A percentile compares a stretch with the other conserved stretches of the same genome.
These are phyloP conservation scores for Onychorhynchus coronatus DNA, from an alignment of 2,113 vertebrate species.

Conservation along the genomic window DNA sequence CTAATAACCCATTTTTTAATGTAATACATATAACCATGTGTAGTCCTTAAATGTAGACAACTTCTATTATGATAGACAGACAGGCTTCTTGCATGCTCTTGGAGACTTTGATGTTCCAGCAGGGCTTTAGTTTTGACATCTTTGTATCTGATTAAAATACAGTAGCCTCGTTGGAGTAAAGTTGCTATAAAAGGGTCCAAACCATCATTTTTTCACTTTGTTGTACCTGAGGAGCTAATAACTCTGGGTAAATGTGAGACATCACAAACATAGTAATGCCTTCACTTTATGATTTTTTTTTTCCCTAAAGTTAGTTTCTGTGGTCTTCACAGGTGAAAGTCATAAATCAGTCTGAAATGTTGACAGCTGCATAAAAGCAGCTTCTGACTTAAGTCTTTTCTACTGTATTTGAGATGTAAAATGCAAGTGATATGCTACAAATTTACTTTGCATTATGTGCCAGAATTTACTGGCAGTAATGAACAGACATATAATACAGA, in stretches of 20 bases:
- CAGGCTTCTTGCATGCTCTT: background rate
- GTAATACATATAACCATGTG: background rate
- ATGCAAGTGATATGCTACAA: conserved; percentile 24
- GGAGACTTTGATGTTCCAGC: background rate
- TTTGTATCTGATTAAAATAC: conserved; percentile 6
- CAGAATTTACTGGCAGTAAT: conserved; percentile 67
- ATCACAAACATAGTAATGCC: background rate
- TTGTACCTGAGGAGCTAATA: background rate
- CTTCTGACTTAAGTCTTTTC: conserved; percentile 30
- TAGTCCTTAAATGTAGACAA: background rate
- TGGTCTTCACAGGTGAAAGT: background rate
- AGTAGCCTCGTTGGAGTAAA: background rate
- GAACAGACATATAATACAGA: conserved; percentile 48
- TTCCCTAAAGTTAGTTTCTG: background rate
- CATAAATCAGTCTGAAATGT: conserved; percentile 31
- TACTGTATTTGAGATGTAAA: conserved; percentile 50
- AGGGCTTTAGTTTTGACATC: conserved; percentile 25
- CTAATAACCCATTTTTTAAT: conserved; percentile 38
- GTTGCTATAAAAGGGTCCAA: background rate
- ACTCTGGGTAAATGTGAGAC: background rate
- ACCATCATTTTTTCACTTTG: background rate
- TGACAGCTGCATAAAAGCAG: background rate
- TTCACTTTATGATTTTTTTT: background rate
- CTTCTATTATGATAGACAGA: background rate
- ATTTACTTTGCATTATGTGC: conserved; percentile 47